These are phyloP conservation scores for Lamellibrachia luymesi DNA, from an alignment of 1,140 invertebrate genomes.

Conservation along the genomic window DNA sequence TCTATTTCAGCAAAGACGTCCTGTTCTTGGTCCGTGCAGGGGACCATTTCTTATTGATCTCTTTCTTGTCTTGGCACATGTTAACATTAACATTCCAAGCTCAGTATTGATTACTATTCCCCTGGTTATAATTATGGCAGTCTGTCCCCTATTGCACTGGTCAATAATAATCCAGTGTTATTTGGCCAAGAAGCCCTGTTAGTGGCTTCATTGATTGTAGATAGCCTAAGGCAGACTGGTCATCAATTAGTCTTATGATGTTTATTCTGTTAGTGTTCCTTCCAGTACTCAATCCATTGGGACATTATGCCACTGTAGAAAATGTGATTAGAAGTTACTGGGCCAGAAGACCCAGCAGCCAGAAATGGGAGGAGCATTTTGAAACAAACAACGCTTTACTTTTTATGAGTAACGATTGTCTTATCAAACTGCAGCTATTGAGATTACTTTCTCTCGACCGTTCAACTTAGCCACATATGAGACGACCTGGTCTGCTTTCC, in stretches of 20 bases:
- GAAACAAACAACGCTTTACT: neutral
- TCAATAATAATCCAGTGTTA: neutral
- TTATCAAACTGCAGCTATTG: too few species aligned
- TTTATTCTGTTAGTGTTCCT: neutral
- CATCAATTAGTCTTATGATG: conserved; percentile 1
- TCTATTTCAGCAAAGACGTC: neutral
- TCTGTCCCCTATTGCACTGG: neutral
- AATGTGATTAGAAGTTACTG: neutral
- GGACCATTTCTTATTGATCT: neutral
- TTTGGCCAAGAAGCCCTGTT: neutral
- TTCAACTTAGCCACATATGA: too few species aligned
- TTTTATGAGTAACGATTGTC: neutral
- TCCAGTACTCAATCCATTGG: neutral
- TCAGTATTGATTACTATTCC: neutral
- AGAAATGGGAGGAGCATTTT: too few species aligned
- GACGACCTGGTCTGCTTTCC: too few species aligned
- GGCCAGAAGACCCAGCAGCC: neutral
- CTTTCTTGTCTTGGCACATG: neutral
- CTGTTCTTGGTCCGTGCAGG: neutral
- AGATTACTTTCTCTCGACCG: too few species aligned
- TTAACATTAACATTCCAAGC: conserved; percentile 1
- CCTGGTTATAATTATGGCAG: neutral
- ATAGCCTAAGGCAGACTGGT: neutral
- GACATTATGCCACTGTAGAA: neutral
- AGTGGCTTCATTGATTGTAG: neutral